These are phyloP conservation scores for Rafetus swinhoei DNA, from an alignment of 2,113 vertebrate genomes.

Conservation along the genomic window DNA sequence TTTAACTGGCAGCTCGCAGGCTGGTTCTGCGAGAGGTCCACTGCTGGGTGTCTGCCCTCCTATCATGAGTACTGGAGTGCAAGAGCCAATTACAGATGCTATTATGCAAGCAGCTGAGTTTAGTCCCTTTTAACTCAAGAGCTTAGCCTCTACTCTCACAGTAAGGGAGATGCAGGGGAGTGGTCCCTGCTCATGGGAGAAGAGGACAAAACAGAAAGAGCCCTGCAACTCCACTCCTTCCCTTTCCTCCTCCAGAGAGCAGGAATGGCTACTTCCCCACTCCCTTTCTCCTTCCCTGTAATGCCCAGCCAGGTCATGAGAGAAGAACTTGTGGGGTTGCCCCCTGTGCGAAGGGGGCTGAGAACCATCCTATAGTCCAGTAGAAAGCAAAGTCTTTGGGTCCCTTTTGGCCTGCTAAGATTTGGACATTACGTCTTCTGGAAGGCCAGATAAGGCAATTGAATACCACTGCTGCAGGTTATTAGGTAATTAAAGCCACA, in stretches of 20 bases:
- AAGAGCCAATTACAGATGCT: background rate
- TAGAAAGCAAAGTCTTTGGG: background rate
- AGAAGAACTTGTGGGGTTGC: background rate
- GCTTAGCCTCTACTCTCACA: background rate
- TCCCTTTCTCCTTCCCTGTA: background rate
- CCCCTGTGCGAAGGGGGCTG: background rate
- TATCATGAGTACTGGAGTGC: background rate
- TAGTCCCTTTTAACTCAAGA: background rate
- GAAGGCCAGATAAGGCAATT: background rate
- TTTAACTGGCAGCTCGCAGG: background rate
- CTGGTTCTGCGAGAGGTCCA: background rate
- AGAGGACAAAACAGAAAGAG: background rate
- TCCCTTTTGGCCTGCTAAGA: background rate
- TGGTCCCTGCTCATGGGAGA: background rate
- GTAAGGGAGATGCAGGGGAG: background rate
- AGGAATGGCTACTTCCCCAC: background rate
- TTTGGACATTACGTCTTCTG: background rate
- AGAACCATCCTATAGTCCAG: background rate
- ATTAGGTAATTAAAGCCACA: background rate
- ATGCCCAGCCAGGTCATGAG: background rate
- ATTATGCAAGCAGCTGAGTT: background rate
- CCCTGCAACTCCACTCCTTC: background rate
- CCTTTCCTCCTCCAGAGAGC: background rate
- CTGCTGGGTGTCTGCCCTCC: background rate
- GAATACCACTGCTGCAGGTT: background rate